Evolutionary conservation across 53 echinoderm and acorn worm genomes (phyloP), one percentile per base, ranked within the genome.

Genomic region (Crossaster papposus): DNA sequence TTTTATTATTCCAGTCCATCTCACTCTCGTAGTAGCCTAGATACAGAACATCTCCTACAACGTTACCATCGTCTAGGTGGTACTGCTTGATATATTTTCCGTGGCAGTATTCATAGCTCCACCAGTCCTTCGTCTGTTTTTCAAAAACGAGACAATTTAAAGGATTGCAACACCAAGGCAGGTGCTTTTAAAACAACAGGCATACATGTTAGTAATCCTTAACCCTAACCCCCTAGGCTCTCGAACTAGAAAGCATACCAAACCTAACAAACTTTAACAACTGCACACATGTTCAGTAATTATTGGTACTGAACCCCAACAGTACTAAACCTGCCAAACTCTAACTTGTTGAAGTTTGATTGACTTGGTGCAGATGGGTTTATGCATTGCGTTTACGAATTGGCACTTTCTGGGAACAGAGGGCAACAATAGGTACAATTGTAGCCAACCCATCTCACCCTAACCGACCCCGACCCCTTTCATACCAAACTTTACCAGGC

Each of bases 81-180:
- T 91, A 98, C 90, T 98, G 98, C 68, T 93, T 88, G 4, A 98
- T 81, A 22, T 94, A 58, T 44, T 89, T 90, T 2, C 96, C 95
- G 81, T 98, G 94, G 70, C 98, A 98, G 79, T 92, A 96, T 53
- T 98, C 96, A 86, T 98, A 98, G 22, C 93, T 93, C 98, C 98
- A 98, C 98, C 98, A 98, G 83, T 96, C 94, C 90, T 98, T 96
- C 51, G 93, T 98, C 98, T 98, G 80, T 78, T 22, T 18, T 15
- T 10, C 14, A 33, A 74, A 74, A 33, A 2, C 14, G 20, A n/a
- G 36, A 2, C 5, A 74, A 34, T 35, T 36, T 17, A 74, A 14
- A 34, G 75, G 34, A 36, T 35, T 32, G 35, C 14, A 14, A 3
- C 10, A 24, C 15, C 15, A 13, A n/a, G n/a, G n/a, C n/a, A n/a